Conservation (phyloP, 2,113 vertebrate genomes). For the human (Homo sapiens) region GRCh38 chr20:42886501-42887000, state of each 20-base stretch:
- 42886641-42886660: not conserved
- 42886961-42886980: too few relatives aligned
- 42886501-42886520: not conserved
- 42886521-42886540: not conserved
- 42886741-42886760: not conserved
- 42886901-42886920: not conserved
- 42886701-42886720: not conserved
- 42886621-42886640: not conserved
- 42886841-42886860: not conserved
- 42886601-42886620: not conserved
- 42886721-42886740: not conserved
- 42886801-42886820: not conserved
- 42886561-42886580: not conserved
- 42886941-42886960: not conserved
- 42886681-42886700: not conserved
- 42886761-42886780: not conserved
- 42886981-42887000: not conserved
- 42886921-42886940: rapidly evolving
- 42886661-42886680: not conserved
- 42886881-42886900: rapidly evolving
- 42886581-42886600: not conserved
- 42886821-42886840: not conserved
- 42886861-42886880: too few relatives aligned
- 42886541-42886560: not conserved
- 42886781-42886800: not conserved